These are phyloP conservation scores for Cantharis rufa DNA, from an alignment of 2,888 invertebrate species.

Conservation along the genomic window DNA sequence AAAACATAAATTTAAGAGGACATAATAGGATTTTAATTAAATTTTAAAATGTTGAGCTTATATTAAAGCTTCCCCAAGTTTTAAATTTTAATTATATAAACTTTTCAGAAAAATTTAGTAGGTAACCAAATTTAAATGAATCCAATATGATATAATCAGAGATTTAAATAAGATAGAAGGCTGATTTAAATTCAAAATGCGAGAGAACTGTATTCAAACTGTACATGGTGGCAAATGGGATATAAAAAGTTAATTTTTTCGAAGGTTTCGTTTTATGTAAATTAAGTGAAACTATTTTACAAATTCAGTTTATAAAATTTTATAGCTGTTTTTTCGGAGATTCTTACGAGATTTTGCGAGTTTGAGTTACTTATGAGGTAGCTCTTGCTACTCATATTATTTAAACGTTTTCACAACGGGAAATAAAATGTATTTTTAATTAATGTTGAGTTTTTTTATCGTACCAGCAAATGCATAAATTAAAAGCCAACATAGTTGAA, in stretches of 20 bases:
- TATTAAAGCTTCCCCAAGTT: neutral
- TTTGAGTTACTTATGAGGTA: neutral
- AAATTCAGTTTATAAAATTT: neutral
- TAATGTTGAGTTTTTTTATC: neutral
- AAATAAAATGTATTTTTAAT: constrained; percentile 3
- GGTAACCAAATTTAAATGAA: constrained; percentile 3
- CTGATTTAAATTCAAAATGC: neutral
- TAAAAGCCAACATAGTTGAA: neutral
- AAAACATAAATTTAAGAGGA: neutral
- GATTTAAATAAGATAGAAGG: neutral
- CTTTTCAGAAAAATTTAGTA: neutral
- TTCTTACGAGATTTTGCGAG: neutral
- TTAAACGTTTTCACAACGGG: constrained; percentile 1
- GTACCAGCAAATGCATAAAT: constrained; percentile 1
- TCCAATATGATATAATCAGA: neutral
- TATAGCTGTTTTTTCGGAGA: constrained; percentile 1
- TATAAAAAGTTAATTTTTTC: constrained; percentile 1
- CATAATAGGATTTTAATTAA: neutral
- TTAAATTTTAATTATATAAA: neutral
- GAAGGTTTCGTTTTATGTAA: neutral
- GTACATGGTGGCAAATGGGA: constrained; percentile 1
- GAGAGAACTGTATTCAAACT: constrained; percentile 2
- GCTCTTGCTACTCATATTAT: neutral
- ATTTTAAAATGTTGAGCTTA: neutral
- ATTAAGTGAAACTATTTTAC: constrained; percentile 3